A percentile compares a stretch with the other conserved stretches of the same genome.
These are phyloP conservation scores for Pseudomugil tenellus DNA, from an alignment of 2,797 vertebrate species.

Conservation along the genomic window DNA sequence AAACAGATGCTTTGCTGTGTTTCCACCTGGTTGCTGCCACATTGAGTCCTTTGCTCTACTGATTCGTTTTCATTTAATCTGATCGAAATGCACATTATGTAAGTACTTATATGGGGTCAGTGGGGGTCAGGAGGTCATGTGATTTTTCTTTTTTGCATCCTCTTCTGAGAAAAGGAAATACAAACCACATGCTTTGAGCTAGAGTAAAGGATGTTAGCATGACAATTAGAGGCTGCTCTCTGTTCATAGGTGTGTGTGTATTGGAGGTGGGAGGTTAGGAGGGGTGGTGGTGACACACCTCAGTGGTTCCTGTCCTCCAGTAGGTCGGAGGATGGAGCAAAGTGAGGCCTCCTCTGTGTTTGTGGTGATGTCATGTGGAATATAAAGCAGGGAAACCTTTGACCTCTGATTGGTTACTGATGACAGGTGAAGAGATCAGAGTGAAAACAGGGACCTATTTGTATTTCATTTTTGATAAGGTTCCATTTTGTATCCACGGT, in stretches of 20 bases:
- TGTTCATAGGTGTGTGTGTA: constrained; percentile 34
- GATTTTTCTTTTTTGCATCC: constrained; percentile 14
- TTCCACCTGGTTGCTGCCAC: not conserved
- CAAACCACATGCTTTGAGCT: constrained; percentile 17
- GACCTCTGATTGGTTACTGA: constrained; percentile 31
- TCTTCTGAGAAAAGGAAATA: constrained; percentile 14
- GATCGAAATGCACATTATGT: constrained; percentile 5
- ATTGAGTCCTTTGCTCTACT: not conserved
- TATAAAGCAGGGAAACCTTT: constrained; percentile 47
- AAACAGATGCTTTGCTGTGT: not conserved
- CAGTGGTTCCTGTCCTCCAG: constrained; percentile 62
- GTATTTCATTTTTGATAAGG: not conserved
- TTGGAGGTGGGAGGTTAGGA: no score
- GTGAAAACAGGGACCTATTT: not conserved
- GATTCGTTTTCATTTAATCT: constrained; percentile 6
- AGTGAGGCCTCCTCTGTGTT: constrained; percentile 19
- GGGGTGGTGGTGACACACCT: constrained; percentile 60
- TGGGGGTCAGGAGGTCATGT: constrained; percentile 52
- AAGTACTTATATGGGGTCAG: not conserved
- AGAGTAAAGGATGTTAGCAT: constrained; percentile 66
- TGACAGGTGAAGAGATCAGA: not conserved
- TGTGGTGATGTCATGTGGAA: constrained; percentile 24
- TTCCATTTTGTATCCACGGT: not conserved
- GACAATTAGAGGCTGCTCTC: constrained; percentile 60
- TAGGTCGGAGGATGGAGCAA: constrained; percentile 22